Base-by-base conservation (phyloP, 2,888 invertebrate species). In the Nomada ferruginata region DNA sequence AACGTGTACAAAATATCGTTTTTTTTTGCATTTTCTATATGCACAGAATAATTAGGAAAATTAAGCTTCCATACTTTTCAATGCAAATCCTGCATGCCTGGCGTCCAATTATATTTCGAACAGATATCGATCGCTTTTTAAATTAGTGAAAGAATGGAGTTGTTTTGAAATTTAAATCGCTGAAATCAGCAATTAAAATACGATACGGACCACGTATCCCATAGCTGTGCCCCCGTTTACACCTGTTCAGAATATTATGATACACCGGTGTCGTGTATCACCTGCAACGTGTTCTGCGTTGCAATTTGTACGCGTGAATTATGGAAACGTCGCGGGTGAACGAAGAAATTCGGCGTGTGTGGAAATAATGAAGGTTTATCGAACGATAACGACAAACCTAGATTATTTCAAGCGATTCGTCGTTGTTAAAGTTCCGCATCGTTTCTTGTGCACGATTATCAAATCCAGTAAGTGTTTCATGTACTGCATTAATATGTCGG, bases 151-250 rank as follows among this genome's bases (percentile, higher is more conserved):
- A 42, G 29, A 9, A 7, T 9, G 15, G 20, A 13, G 18, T 50
- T 18, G 15, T 52, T 73, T 60, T 73, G 29, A 29, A 73, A 73
- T 65, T 77, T 52, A 73, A 59, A 60, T 77, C 26, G 29, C 7
- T 44, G 2, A 20, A 65, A 73, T 77, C 59, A 77, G 64, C 73
- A 66, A 73, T 77, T 74, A 73, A 13, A 73, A 65, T 77, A 52
- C 44, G 59, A 29, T 23, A 18, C 29, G 11, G 23, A 44, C 18
- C 9, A 11, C 10, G 20, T 18, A 65, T 73, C 47, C 65, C 52
- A 59, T 73, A 29, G 9, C 53, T 26, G 11, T 44, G 44, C 52
- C 29, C 29, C 59, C 52, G 59, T 73, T 73, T 52, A n/a, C 76
- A 77, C 65, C 65, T 77, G 73, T 50, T 55, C 26, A 18, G 65